Percentiles rank a stretch among this genome's conserved stretches.
phyloP scores from a whole-genome alignment of 2,888 invertebrate genomes.

The Lasioglossum calceatum region DNA sequence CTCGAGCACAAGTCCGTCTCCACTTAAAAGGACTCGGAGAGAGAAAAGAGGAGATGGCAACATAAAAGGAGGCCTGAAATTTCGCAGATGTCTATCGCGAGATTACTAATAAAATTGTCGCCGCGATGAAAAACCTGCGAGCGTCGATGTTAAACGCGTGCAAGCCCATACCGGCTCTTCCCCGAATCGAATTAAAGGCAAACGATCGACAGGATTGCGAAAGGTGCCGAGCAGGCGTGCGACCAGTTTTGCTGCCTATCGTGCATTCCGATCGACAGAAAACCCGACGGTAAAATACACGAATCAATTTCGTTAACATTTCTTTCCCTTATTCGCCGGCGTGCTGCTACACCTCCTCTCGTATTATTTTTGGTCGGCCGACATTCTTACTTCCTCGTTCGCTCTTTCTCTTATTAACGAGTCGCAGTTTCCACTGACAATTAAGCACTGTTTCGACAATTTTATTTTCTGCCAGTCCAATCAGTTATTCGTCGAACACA shows the following conservation, averaged over 20 bases:
- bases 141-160: conserved; percentile 33
- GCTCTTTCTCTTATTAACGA: conserved; percentile 21
- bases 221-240: conserved; percentile 56
- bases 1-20: conserved; percentile 46
- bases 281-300: conserved; percentile 68
- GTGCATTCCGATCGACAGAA: conserved; percentile 71
- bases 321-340: conserved; percentile 36
- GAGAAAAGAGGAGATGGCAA: conserved; percentile 31
- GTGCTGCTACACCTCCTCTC: not conserved
- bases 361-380: not conserved
- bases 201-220: conserved; percentile 61
- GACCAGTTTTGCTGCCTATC: conserved; percentile 72
- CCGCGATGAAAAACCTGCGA: conserved; percentile 45
- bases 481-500: not conserved
- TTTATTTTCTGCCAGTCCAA: not conserved
- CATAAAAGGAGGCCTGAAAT: conserved; percentile 27
- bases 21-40: conserved; percentile 32
- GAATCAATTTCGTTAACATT: conserved; percentile 67
- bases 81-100: conserved; percentile 72
- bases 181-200: conserved; percentile 63
- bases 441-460: not conserved
- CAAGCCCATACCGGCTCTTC: conserved; percentile 44
- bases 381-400: not conserved
- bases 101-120: conserved; percentile 64
- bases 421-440: not conserved